These are phyloP conservation scores for Prosapia bicincta DNA, from an alignment of 2,888 invertebrate genomes.

Conservation along the genomic window DNA sequence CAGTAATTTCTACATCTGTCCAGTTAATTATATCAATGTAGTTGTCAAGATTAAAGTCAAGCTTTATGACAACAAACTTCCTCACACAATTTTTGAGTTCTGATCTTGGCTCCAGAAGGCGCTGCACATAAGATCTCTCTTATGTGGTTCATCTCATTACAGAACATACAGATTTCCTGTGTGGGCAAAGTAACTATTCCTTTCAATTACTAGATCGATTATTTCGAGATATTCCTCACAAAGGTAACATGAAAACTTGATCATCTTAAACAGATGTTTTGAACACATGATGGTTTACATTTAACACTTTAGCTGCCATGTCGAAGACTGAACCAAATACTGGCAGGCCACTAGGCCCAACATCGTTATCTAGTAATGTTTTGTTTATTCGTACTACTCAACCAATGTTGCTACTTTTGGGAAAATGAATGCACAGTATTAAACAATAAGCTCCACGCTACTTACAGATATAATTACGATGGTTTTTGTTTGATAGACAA, in stretches of 20 bases:
- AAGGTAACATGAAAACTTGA: constrained; percentile 5
- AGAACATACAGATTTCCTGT: neutral
- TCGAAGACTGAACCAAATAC: no score
- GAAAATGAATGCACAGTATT: no score
- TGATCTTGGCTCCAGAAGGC: neutral
- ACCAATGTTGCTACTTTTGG: no score
- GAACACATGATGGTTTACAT: no score
- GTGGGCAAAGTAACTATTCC: neutral
- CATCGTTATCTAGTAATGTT: no score
- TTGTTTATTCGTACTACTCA: no score
- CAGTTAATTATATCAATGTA: constrained; percentile 4
- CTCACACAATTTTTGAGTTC: neutral
- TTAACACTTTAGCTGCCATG: no score
- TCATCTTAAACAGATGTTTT: no score
- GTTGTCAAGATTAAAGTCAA: neutral
- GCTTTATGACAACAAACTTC: neutral
- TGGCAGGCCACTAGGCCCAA: no score
- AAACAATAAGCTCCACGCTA: no score
- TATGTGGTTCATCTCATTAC: neutral
- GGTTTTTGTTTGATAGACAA: no score
- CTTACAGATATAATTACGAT: no score
- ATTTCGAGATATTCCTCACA: neutral
- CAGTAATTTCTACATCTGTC: neutral
- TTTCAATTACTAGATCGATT: neutral
- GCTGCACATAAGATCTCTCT: neutral